phyloP scores from a whole-genome alignment of 2,888 invertebrate genomes.

The Merodon equestris region DNA sequence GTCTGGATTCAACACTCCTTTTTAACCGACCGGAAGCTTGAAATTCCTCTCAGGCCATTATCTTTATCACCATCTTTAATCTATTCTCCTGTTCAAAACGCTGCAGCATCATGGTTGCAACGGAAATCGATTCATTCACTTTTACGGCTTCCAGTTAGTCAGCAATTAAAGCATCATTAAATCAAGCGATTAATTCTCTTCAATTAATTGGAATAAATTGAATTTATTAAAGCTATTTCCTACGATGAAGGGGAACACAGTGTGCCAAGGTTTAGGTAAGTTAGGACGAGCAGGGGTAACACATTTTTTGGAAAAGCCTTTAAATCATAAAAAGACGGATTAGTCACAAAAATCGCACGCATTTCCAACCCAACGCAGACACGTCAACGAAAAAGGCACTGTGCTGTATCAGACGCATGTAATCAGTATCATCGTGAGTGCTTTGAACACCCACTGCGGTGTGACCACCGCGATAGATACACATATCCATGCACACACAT shows the following conservation, averaged over 20 bases:
- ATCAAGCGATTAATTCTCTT: conserved; percentile 48
- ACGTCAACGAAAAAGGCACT: too few species aligned
- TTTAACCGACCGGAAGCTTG: too few species aligned
- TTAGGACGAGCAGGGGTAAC: conserved; percentile 13
- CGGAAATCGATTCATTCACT: too few species aligned
- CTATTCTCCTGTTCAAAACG: too few species aligned
- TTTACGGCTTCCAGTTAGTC: background rate
- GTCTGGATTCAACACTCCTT: too few species aligned
- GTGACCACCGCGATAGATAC: background rate
- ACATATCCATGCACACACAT: background rate
- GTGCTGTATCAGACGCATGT: background rate
- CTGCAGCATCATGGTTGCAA: too few species aligned
- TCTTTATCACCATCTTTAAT: too few species aligned
- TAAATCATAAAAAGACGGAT: conserved; percentile 48
- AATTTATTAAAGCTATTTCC: conserved; percentile 33
- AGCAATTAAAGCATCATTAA: conserved; percentile 43
- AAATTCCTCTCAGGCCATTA: too few species aligned
- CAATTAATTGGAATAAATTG: conserved; percentile 54
- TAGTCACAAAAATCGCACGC: conserved; percentile 50
- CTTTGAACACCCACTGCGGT: background rate
- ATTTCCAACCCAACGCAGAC: conserved; percentile 10
- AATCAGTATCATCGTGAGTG: background rate
- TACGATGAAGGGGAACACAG: too few species aligned
- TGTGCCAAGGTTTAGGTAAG: background rate
- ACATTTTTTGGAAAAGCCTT: conserved; percentile 51